A percentile compares a stretch with the other conserved stretches of the same genome.
Conservation (phyloP, 2,888 invertebrate genomes). For the Gastracanthus pulcherrimus region DNA sequence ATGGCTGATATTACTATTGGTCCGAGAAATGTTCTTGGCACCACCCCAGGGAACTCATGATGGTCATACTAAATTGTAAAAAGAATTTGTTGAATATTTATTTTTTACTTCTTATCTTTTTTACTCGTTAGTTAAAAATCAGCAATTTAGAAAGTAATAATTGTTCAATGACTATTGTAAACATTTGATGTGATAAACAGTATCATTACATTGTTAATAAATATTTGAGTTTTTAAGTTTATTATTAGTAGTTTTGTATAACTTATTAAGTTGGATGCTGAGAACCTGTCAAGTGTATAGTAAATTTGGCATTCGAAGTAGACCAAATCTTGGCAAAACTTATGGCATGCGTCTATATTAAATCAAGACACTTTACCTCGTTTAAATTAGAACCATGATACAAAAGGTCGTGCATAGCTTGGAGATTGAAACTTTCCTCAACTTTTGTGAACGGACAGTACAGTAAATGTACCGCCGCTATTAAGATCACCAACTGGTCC, state of each 20-base stretch:
- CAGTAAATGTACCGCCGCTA: slow-evolving; percentile 88
- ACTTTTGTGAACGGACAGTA: slow-evolving; percentile 98
- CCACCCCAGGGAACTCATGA: slow-evolving; percentile 97
- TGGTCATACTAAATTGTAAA: slow-evolving; percentile 91
- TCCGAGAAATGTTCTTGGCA: slow-evolving; percentile 97
- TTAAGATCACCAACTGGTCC: slow-evolving; percentile 86
- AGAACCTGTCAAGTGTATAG: slow-evolving; percentile 29
- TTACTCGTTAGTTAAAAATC: not conserved
- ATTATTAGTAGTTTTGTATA: not conserved
- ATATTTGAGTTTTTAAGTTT: not conserved
- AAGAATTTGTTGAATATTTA: not conserved
- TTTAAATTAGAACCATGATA: slow-evolving; percentile 91
- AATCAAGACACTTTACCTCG: slow-evolving; percentile 81
- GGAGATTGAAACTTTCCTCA: slow-evolving; percentile 99
- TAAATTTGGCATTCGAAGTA: slow-evolving; percentile 25
- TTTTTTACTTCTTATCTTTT: not conserved
- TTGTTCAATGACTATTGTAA: not conserved
- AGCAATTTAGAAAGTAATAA: not conserved
- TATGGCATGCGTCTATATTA: slow-evolving; percentile 38
- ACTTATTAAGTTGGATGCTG: slow-evolving; percentile 1
- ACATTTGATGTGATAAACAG: not conserved
- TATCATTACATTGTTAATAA: not conserved
- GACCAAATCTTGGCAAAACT: slow-evolving; percentile 38
- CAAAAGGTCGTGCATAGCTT: slow-evolving; percentile 98
- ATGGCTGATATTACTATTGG: slow-evolving; percentile 89